Evolutionary conservation across 2,113 vertebrate species (phyloP), one percentile per base, ranked within the genome.

Genomic region (Trichechus manatus): DNA sequence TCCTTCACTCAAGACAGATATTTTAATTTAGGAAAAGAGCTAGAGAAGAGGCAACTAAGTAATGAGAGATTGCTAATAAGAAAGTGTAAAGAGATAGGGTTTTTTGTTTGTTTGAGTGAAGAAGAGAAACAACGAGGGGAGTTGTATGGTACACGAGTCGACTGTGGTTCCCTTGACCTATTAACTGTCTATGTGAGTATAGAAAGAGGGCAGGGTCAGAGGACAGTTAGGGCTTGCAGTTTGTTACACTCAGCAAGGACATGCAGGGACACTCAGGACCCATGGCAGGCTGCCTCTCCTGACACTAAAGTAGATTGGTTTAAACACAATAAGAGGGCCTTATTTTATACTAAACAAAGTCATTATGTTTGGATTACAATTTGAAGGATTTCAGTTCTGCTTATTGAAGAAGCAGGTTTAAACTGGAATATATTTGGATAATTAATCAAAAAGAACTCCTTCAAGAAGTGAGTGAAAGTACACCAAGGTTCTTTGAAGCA

Each of bases 391-490:
- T 93, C 81, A 31, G 11, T 66, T 79, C 68, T 11, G 74, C 4
- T 9, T 70, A 22, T 0, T 66, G 33, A 86, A 92, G 36, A 88
- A 88, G 68, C 17, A 33, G 33, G 33, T 50, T 87, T 70, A 85
- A 63, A 64, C 66, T 31, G 64, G 36, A 75, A 42, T 44, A 87
- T 36, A 64, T 77, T 66, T 61, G 13, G 29, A 3, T 77, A 44
- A 75, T 87, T 53, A 74, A n/a, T 93, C 13, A 90, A 89, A 94
- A 96, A 56, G 19, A 74, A 93, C 31, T 59, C 93, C 93, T 44
- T 39, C 74, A 77, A 27, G 74, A 25, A 27, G 42, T 29, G 14
- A 4, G 23, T 44, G 83, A 78, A 75, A 96, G 56, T 33, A 68
- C 31, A 33, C 66, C 66, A 68, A 66, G 11, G 64, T 25, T 31